phyloP scores from a whole-genome alignment of 1,140 invertebrate genomes.

The Planococcus citri region DNA sequence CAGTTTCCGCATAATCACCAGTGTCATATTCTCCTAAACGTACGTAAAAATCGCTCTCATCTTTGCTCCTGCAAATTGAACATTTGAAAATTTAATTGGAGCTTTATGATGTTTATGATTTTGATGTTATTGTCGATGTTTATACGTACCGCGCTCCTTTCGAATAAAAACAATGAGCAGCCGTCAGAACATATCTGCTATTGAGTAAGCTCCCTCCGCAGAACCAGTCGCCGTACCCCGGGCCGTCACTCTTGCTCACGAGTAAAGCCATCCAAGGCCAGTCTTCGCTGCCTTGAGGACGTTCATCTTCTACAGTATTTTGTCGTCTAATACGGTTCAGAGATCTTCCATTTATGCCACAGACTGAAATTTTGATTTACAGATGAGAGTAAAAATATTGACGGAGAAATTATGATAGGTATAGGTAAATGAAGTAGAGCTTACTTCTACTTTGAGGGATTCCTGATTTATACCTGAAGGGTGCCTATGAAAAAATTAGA shows the following conservation, averaged over 20 bases:
- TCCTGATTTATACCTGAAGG: no score
- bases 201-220: constrained; percentile 70
- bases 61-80: background rate
- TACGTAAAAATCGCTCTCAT: constrained; percentile 24
- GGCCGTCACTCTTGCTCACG: constrained; percentile 50
- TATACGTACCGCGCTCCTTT: no score
- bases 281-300: constrained; percentile 53
- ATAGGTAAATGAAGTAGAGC: no score
- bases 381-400: no score
- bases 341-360: constrained; percentile 60
- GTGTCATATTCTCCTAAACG: constrained; percentile 30
- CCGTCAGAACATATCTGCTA: constrained; percentile 58
- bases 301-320: constrained; percentile 57
- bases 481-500: no score
- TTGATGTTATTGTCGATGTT: no score
- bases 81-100: no score
- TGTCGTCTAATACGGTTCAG: constrained; percentile 32
- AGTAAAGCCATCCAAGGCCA: constrained; percentile 71
- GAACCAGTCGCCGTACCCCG: constrained; percentile 58
- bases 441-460: no score
- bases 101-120: no score
- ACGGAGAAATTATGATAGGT: no score
- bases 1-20: constrained; percentile 25
- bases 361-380: constrained; percentile 17
- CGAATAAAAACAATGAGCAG: constrained; percentile 64